Evolutionary conservation across 2,113 vertebrate genomes (phyloP), one percentile per base, ranked within the genome.

Genomic region (Nannospalax galili): DNA sequence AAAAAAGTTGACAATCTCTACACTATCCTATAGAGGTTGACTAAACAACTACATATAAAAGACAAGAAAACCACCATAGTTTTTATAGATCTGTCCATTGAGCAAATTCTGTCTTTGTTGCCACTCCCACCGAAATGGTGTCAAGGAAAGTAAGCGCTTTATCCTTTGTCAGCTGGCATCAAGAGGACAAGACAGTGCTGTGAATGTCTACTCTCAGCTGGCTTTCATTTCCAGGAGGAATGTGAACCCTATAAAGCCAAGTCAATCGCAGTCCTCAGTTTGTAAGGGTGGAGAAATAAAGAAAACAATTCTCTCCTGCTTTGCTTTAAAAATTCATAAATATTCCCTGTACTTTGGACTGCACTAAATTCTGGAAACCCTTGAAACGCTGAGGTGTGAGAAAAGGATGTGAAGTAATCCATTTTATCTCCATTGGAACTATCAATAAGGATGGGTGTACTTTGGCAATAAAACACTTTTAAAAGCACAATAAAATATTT

Each of bases 381-480:
- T 92, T 77, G 95, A 95, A 95, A 86, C 74, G 35, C 30, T 60
- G 84, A 97, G 96, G 94, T 95, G 91, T 92, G 81, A 95, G 93
- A 94, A 92, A 85, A 95, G 93, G 95, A 87, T 62, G 78, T 84
- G 86, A 45, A 86, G 86, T 67, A 90, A 95, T 56, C 91, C 79
- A 87, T 84, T 96, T 94, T 80, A 77, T 93, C 95, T 94, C n/a
- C n/a, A 58, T 19, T 91, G 91, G 84, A 96, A 77, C 91, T 72
- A 81, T 92, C 94, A 70, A 65, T 12, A 81, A 40, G 90, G 78
- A 70, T 56, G 85, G 85, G 19, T 67, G 52, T 42, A 32, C 40
- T 24, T 72, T 93, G 60, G 85, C 91, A 82, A 89, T 77, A 62
- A 93, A 94, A 93, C 56, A 81, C 58, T 62, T 86, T 77, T 78